Conservation (phyloP, 2,113 vertebrate genomes). For the Prinia subflava region DNA sequence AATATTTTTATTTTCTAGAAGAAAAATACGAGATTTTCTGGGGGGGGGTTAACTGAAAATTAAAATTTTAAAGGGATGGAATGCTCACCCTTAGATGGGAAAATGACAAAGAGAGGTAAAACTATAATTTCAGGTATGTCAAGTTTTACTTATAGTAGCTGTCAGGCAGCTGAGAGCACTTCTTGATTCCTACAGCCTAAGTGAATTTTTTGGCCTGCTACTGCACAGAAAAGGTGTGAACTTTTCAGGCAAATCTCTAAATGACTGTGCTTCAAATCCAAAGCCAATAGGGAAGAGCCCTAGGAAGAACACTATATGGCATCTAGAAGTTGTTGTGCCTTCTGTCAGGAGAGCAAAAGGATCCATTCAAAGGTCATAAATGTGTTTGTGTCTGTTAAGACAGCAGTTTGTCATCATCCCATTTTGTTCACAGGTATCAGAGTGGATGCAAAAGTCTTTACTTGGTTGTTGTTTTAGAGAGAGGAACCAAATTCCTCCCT, state of each 20-base stretch:
- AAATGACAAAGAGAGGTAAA: background rate
- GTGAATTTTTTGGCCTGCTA: background rate
- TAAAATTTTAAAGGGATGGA: background rate
- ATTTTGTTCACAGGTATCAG: background rate
- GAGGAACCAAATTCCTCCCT: background rate
- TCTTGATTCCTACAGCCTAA: background rate
- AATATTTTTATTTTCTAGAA: background rate
- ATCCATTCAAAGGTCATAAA: background rate
- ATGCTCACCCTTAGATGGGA: background rate
- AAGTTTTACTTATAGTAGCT: background rate
- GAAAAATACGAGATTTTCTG: background rate
- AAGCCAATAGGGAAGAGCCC: background rate
- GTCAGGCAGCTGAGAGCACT: background rate
- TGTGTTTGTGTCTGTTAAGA: background rate
- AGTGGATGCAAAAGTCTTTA: background rate
- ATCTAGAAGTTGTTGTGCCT: background rate
- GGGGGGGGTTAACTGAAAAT: background rate
- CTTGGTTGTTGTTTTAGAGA: background rate
- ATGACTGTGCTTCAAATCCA: background rate
- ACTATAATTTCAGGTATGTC: background rate
- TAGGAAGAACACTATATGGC: background rate
- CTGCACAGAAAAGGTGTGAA: background rate
- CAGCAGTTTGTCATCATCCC: background rate
- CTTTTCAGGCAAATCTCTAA: background rate
- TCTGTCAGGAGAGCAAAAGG: background rate